Percentiles rank a stretch among this genome's conserved stretches.
Evolutionary conservation across 2,888 invertebrate genomes (phyloP).

Genomic region (Sminthurinus aureus): DNA sequence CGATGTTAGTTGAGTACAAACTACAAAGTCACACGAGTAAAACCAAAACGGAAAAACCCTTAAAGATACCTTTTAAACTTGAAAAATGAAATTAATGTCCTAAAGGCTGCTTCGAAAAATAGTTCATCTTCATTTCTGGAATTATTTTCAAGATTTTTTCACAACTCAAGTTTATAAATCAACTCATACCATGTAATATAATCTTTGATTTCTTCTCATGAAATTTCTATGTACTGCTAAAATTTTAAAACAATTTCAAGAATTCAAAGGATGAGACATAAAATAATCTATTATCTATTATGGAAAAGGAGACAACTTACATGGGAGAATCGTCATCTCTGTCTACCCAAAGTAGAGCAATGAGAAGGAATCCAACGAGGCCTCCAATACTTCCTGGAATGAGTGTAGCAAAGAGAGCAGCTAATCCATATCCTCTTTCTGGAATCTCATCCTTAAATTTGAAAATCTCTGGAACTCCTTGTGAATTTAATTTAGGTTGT

Average conservation of each 20-base stretch:
- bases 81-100: conserved; percentile 53
- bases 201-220: too few relatives aligned
- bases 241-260: too few relatives aligned
- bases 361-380: conserved; percentile 56
- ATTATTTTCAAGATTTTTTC: background rate
- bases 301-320: conserved; percentile 41
- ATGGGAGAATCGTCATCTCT: conserved; percentile 55
- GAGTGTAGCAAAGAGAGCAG: conserved; percentile 50
- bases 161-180: background rate
- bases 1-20: too few relatives aligned
- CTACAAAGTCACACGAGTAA: background rate
- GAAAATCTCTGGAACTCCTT: conserved; percentile 42
- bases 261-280: background rate
- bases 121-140: conserved; percentile 56
- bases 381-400: conserved; percentile 56
- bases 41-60: background rate
- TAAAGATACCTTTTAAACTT: conserved; percentile 43
- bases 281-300: background rate
- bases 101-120: conserved; percentile 59
- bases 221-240: too few relatives aligned
- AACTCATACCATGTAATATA: too few relatives aligned
- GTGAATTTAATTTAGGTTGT: background rate
- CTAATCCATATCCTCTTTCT: conserved; percentile 52
- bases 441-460: conserved; percentile 53
- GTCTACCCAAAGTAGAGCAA: conserved; percentile 56